phyloP scores from a whole-genome alignment of 1,140 invertebrate genomes.

The Drosophila tani region DNA sequence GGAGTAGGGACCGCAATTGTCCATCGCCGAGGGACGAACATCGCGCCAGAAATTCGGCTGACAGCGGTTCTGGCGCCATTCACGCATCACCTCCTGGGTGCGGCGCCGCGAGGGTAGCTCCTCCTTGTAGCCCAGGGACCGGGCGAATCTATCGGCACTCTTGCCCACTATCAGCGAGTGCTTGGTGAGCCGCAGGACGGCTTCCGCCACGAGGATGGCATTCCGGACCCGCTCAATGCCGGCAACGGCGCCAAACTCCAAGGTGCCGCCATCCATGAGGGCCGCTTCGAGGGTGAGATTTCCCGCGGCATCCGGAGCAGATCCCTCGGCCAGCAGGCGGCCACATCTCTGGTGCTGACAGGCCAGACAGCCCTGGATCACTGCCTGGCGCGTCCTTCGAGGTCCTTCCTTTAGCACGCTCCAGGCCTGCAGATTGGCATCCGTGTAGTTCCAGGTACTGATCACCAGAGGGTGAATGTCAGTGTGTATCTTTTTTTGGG shows the following conservation, averaged over 20 bases:
- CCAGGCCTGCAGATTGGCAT: conserved; percentile 43
- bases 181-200: conserved; percentile 1
- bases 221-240: conserved; percentile 6
- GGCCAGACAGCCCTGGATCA: conserved; percentile 30
- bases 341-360: conserved; percentile 31
- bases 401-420: conserved; percentile 6
- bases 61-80: background rate
- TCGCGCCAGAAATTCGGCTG: conserved; percentile 40
- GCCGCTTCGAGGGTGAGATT: conserved; percentile 15
- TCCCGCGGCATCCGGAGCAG: conserved; percentile 14
- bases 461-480: conserved; percentile 10
- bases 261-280: conserved; percentile 20
- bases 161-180: conserved; percentile 22
- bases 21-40: background rate
- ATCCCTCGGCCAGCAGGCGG: conserved; percentile 8
- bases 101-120: background rate
- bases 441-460: conserved; percentile 42
- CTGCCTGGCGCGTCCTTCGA: conserved; percentile 18
- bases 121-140: conserved; percentile 14
- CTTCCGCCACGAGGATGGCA: conserved; percentile 28
- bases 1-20: conserved; percentile 8
- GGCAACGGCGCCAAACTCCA: conserved; percentile 19
- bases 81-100: background rate
- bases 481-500: too few species aligned
- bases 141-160: conserved; percentile 7